Conservation (phyloP, 2,888 invertebrate genomes). For the Eupeodes luniger region DNA sequence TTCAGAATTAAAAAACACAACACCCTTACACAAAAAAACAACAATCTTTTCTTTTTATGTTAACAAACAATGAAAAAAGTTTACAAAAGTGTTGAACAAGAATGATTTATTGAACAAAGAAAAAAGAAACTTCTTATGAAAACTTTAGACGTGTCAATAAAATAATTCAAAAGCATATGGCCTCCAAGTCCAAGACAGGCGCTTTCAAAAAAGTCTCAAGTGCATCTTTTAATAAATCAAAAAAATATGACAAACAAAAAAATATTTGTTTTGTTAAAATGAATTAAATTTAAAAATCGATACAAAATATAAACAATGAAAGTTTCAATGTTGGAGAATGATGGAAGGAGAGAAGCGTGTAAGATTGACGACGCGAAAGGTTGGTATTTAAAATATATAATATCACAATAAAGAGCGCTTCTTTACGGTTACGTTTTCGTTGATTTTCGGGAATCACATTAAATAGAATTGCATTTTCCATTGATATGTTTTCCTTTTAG, state of each 20-base stretch:
- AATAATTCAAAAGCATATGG: not conserved
- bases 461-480: not conserved
- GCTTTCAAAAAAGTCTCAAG: constrained; percentile 10
- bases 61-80: not conserved
- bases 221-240: constrained; percentile 18
- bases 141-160: constrained; percentile 25
- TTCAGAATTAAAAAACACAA: not conserved
- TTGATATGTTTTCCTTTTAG: too few species aligned
- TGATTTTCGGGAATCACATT: too few species aligned
- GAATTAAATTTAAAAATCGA: constrained; percentile 3
- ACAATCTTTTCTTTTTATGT: not conserved
- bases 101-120: constrained; percentile 17
- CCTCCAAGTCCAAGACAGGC: not conserved
- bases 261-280: not conserved
- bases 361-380: too few species aligned
- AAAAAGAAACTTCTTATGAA: not conserved
- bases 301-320: constrained; percentile 6
- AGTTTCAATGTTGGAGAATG: not conserved
- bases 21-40: not conserved
- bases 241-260: not conserved
- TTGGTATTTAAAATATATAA: too few species aligned
- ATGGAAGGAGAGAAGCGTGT: too few species aligned
- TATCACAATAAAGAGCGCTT: too few species aligned
- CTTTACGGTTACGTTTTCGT: too few species aligned
- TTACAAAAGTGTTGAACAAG: constrained; percentile 24